Evolutionary conservation across 1,140 invertebrate genomes (phyloP).

Genomic region (Lasioglossum albipes): DNA sequence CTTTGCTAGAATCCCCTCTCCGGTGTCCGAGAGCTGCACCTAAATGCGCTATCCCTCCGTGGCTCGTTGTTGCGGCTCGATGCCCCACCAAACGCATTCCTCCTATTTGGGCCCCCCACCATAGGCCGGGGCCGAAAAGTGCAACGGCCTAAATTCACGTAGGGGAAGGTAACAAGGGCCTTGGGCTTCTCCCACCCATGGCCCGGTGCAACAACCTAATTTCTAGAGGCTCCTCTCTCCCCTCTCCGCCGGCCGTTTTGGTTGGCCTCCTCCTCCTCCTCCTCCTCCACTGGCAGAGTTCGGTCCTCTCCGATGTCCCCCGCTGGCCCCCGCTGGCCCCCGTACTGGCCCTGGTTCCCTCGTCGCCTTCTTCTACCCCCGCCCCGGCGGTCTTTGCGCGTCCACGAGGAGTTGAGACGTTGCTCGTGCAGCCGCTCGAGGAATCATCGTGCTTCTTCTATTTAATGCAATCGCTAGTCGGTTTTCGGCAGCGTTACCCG

Average conservation of each 20-base stretch:
- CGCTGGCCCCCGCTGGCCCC: conserved; percentile 39
- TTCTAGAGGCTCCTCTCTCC: conserved; percentile 75
- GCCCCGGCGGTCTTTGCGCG: conserved; percentile 11
- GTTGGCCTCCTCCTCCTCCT: conserved; percentile 36
- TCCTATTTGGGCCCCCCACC: conserved; percentile 69
- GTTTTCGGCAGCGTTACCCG: conserved; percentile 74
- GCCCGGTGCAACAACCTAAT: conserved; percentile 80
- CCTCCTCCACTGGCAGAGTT: conserved; percentile 44
- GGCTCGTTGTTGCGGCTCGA: conserved; percentile 49
- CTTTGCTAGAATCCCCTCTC: conserved; percentile 76
- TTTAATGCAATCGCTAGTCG: conserved; percentile 79
- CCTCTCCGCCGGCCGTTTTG: conserved; percentile 42
- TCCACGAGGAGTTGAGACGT: conserved; percentile 49
- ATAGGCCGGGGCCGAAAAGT: conserved; percentile 74
- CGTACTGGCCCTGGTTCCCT: conserved; percentile 16
- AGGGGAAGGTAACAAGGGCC: conserved; percentile 77
- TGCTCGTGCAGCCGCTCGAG: conserved; percentile 50
- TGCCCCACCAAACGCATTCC: conserved; percentile 64
- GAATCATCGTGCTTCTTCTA: conserved; percentile 69
- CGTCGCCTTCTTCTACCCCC: conserved; percentile 48
- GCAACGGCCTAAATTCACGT: conserved; percentile 80
- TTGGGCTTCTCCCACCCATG: conserved; percentile 75
- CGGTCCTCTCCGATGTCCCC: conserved; percentile 45
- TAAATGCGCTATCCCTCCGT: conserved; percentile 73
- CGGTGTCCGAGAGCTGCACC: conserved; percentile 61